Conservation (phyloP, 2,797 vertebrate species). For the Helarctos malayanus region DNA sequence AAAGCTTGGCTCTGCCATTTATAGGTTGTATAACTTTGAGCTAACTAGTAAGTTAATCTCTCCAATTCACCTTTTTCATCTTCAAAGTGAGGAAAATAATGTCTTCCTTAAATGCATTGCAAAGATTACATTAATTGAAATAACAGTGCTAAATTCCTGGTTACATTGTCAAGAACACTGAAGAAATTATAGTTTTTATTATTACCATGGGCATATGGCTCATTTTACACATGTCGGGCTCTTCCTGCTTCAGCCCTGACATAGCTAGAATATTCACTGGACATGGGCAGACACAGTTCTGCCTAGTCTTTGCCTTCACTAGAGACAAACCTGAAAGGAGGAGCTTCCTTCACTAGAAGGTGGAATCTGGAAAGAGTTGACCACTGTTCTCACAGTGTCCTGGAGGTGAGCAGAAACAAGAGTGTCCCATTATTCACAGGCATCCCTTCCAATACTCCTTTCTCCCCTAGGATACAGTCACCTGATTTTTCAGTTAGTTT, state of each 20-base stretch:
- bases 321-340: background rate
- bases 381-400: background rate
- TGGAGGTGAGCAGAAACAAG: background rate
- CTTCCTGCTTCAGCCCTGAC: background rate
- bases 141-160: background rate
- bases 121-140: background rate
- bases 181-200: background rate
- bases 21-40: background rate
- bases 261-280: accelerated
- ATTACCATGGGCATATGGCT: background rate
- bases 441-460: no score
- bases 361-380: background rate
- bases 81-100: background rate
- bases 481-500: background rate
- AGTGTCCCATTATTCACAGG: background rate
- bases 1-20: background rate
- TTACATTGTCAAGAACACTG: background rate
- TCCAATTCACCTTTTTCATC: background rate
- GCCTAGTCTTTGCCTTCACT: background rate
- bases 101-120: background rate
- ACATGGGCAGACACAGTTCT: background rate
- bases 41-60: background rate
- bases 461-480: background rate
- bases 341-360: background rate
- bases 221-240: background rate